These are phyloP conservation scores for Agelastica alni DNA, from an alignment of 2,888 invertebrate species.

Conservation along the genomic window DNA sequence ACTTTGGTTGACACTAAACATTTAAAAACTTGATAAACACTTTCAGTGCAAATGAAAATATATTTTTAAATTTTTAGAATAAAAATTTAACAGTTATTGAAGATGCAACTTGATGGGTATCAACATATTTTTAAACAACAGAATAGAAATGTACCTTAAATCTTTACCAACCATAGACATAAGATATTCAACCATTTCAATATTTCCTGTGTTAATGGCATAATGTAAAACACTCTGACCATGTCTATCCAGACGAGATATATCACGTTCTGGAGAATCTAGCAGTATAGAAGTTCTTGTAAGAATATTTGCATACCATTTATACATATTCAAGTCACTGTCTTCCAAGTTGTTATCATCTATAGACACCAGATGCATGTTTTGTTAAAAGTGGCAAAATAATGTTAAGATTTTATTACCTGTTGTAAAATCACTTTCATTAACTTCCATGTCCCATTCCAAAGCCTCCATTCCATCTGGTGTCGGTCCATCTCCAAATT, in stretches of 20 bases:
- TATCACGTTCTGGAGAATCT: constrained; percentile 55
- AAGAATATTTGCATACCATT: constrained; percentile 76
- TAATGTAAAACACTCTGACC: constrained; percentile 74
- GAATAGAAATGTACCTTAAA: constrained; percentile 9
- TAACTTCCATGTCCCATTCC: constrained; percentile 78
- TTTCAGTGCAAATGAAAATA: no score
- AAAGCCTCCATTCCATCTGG: constrained; percentile 65
- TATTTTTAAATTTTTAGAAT: no score
- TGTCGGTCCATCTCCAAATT: constrained; percentile 55
- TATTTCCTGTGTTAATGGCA: constrained; percentile 70
- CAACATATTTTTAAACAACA: background rate
- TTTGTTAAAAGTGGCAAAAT: no score
- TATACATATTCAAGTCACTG: constrained; percentile 55
- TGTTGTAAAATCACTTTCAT: constrained; percentile 55
- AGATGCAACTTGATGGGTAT: no score
- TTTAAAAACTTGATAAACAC: no score
- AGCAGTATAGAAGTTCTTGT: constrained; percentile 63
- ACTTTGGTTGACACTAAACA: constrained; percentile 66
- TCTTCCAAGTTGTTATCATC: constrained; percentile 41
- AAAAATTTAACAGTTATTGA: no score
- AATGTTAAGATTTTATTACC: constrained; percentile 47
- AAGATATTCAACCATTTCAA: constrained; percentile 63
- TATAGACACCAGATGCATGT: background rate
- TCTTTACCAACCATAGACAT: constrained; percentile 55
- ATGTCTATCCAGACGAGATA: constrained; percentile 67